Conservation (phyloP, 2,113 vertebrate genomes). For the Podilymbus podiceps region DNA sequence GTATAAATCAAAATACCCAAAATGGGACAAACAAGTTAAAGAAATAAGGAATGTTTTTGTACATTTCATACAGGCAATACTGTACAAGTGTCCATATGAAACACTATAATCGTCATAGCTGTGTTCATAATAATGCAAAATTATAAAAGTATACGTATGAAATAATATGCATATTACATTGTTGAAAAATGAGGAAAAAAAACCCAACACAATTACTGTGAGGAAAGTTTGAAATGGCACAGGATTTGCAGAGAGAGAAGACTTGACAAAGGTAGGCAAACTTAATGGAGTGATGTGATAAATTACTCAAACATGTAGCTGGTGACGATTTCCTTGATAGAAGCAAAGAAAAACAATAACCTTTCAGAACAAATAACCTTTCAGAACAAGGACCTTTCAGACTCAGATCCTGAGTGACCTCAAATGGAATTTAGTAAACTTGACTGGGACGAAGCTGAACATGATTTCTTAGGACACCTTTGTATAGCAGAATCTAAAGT, state of each 20-base stretch:
- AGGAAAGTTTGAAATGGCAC: not conserved
- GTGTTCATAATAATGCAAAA: not conserved
- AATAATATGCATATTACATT: not conserved
- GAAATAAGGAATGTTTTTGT: not conserved
- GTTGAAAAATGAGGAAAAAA: not conserved
- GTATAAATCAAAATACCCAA: not conserved
- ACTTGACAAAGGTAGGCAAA: not conserved
- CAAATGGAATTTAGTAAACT: not conserved
- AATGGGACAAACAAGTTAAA: not conserved
- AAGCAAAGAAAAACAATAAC: not conserved
- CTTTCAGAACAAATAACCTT: not conserved
- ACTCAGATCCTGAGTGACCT: not conserved
- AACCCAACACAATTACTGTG: fast-evolving
- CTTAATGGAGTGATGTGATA: not conserved
- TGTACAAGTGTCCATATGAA: not conserved
- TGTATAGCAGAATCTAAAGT: not conserved
- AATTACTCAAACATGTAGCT: not conserved
- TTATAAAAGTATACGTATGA: not conserved
- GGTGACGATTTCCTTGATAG: not conserved
- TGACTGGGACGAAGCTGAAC: not conserved
- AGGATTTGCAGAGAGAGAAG: not conserved
- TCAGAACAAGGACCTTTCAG: not conserved
- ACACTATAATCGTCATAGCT: not conserved
- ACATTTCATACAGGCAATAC: not conserved
- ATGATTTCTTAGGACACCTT: not conserved